Evolutionary conservation across 2,888 invertebrate genomes (phyloP).

Genomic region (Ormyrus rosae): DNA sequence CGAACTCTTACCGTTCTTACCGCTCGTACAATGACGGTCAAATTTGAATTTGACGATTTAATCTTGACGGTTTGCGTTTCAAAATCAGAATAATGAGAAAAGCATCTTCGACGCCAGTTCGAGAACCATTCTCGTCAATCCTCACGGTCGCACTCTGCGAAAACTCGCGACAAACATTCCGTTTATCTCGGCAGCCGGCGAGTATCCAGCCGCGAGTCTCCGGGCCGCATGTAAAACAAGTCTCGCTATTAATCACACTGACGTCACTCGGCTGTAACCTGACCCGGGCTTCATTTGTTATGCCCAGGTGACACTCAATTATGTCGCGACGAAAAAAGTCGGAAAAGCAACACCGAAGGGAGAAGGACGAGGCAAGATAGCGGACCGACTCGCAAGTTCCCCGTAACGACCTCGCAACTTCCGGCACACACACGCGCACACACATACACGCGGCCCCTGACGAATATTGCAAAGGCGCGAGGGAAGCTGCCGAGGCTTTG

Average conservation of each 20-base stretch:
- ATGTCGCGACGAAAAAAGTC: conserved; percentile 67
- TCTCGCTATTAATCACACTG: conserved; percentile 50
- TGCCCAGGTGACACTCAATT: conserved; percentile 74
- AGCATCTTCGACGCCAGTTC: too few species aligned
- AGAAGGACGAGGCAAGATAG: conserved; percentile 61
- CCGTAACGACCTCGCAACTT: conserved; percentile 22
- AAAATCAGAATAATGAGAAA: too few species aligned
- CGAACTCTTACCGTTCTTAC: too few species aligned
- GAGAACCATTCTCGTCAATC: background rate
- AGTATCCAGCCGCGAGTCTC: background rate
- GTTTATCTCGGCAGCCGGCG: background rate
- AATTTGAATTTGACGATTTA: too few species aligned
- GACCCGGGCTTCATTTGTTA: conserved; percentile 71
- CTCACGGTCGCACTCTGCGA: background rate
- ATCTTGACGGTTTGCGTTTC: too few species aligned
- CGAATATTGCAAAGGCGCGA: conserved; percentile 33
- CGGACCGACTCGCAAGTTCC: conserved; percentile 20
- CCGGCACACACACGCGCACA: background rate
- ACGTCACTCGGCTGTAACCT: conserved; percentile 43
- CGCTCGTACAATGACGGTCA: too few species aligned
- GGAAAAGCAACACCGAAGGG: conserved; percentile 43
- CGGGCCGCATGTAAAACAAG: conserved; percentile 45
- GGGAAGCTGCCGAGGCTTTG: conserved; percentile 45
- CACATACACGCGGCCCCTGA: background rate
- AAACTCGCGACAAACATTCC: conserved; percentile 1